Evolutionary conservation across 2,888 invertebrate genomes (phyloP).

Genomic region (Cenopis cana): DNA sequence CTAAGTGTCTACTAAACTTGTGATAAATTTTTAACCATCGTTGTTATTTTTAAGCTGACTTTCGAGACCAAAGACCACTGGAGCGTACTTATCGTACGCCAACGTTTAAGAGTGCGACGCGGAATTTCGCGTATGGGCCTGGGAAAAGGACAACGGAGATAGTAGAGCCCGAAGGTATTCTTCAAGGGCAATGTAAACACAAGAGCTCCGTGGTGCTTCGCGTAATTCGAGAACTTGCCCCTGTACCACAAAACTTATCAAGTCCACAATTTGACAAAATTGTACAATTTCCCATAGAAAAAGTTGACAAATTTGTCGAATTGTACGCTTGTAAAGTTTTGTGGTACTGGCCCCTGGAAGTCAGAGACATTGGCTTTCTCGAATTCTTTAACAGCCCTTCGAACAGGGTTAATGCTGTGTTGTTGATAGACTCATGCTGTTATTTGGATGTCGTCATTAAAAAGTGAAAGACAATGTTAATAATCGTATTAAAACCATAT

Average conservation of each 20-base stretch:
- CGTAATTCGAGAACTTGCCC: not conserved
- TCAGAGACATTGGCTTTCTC: not conserved
- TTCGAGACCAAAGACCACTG: slow-evolving; percentile 3
- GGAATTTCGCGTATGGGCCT: not conserved
- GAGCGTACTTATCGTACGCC: slow-evolving; percentile 14
- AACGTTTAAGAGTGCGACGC: not conserved
- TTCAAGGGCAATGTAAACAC: not conserved
- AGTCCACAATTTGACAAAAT: no score
- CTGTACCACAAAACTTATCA: no score
- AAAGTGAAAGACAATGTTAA: not conserved
- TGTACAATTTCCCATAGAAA: no score
- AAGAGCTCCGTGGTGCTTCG: slow-evolving; percentile 1
- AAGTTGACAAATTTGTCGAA: no score
- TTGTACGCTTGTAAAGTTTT: no score
- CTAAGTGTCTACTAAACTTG: not conserved
- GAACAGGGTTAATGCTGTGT: not conserved
- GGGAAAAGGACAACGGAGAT: slow-evolving; percentile 2
- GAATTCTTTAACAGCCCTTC: not conserved
- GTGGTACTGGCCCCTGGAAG: no score
- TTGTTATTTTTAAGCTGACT: slow-evolving; percentile 13
- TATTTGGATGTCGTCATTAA: not conserved
- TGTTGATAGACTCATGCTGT: not conserved
- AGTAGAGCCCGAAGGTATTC: slow-evolving; percentile 20
- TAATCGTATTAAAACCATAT: not conserved
- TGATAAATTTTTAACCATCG: not conserved